These are phyloP conservation scores for Cosmia pyralina DNA, from an alignment of 2,888 invertebrate species.

Conservation along the genomic window DNA sequence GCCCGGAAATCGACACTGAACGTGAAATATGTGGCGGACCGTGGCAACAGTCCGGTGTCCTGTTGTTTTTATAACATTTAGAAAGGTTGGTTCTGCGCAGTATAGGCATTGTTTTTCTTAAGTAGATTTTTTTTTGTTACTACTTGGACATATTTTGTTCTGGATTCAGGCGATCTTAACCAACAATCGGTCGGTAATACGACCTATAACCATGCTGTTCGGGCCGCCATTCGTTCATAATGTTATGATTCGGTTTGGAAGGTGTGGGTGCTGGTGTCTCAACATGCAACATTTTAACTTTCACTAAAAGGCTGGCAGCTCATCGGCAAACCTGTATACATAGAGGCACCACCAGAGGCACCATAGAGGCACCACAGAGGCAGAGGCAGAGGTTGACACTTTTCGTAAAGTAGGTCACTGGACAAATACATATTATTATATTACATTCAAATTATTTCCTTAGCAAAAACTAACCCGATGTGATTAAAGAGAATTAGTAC, in stretches of 20 bases:
- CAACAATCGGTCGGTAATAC: no score
- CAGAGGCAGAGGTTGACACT: neutral
- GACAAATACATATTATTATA: neutral
- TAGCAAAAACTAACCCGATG: slow-evolving; percentile 25
- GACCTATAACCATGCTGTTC: neutral
- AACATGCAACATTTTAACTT: neutral
- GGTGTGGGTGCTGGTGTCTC: neutral
- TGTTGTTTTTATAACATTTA: slow-evolving; percentile 52
- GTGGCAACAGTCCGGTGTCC: slow-evolving; percentile 39
- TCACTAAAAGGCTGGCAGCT: neutral
- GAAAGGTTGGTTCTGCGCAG: slow-evolving; percentile 9
- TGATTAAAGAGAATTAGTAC: slow-evolving; percentile 30
- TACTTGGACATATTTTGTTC: neutral
- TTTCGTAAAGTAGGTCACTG: neutral
- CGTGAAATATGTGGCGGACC: slow-evolving; percentile 56
- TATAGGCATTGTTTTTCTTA: neutral
- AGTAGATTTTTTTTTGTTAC: neutral
- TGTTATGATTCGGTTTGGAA: neutral
- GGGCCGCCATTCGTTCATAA: neutral
- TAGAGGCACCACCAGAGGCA: neutral
- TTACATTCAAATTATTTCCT: slow-evolving; percentile 26
- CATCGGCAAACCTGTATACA: no score
- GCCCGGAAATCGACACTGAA: slow-evolving; percentile 59
- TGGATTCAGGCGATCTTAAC: neutral
- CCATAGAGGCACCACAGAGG: neutral